phyloP scores from a whole-genome alignment of 1,140 invertebrate genomes.

The Macrotrachela quadricornifera region DNA sequence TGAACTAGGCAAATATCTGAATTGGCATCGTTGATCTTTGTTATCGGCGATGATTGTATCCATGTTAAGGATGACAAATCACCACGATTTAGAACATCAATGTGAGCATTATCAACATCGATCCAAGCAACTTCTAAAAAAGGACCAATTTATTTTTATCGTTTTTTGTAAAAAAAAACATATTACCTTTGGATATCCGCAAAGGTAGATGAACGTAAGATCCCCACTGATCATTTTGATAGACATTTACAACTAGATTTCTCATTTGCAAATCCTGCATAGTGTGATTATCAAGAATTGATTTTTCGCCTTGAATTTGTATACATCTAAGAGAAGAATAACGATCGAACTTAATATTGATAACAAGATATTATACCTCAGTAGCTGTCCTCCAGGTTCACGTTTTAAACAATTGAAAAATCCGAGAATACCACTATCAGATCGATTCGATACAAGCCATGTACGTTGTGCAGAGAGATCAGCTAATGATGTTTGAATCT shows the following conservation, averaged over 20 bases:
- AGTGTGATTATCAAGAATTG: too few relatives aligned
- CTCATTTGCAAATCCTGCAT: slow-evolving; percentile 18
- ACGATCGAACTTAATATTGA: too few relatives aligned
- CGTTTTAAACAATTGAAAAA: slow-evolving; percentile 63
- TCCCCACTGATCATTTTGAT: slow-evolving; percentile 56
- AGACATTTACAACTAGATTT: slow-evolving; percentile 62
- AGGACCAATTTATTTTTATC: too few relatives aligned
- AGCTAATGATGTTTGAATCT: too few relatives aligned
- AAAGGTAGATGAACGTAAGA: slow-evolving; percentile 52
- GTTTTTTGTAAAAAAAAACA: too few relatives aligned
- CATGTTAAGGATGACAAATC: slow-evolving; percentile 74
- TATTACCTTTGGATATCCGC: background rate
- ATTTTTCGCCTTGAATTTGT: too few relatives aligned
- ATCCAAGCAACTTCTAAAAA: too few relatives aligned
- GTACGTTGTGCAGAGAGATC: too few relatives aligned
- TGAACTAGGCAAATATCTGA: slow-evolving; percentile 52
- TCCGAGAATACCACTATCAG: slow-evolving; percentile 47
- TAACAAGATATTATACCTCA: too few relatives aligned
- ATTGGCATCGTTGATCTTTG: background rate
- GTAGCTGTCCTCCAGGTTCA: slow-evolving; percentile 31
- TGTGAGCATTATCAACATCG: slow-evolving; percentile 57
- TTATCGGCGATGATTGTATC: slow-evolving; percentile 61
- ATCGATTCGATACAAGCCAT: too few relatives aligned
- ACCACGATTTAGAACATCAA: slow-evolving; percentile 65
- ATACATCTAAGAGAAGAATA: too few relatives aligned